Base-by-base conservation (phyloP, 2,888 invertebrate genomes). In the Clitarchus hookeri region DNA sequence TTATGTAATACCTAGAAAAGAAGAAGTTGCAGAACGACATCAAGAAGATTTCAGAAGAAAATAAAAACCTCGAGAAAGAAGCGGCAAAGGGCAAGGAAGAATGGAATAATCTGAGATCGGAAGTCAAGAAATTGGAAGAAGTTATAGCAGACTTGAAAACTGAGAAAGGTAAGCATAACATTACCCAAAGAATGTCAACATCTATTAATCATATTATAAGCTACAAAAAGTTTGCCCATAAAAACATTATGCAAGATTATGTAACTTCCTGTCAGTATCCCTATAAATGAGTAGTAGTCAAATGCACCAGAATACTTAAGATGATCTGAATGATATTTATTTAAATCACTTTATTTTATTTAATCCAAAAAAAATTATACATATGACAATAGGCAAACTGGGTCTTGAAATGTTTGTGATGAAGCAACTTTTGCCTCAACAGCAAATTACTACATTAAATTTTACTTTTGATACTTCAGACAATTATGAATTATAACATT, bases 11-110 rank as follows among this genome's bases (percentile, higher is more conserved):
- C 48, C 0, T 65, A 65, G 92, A 91, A 89, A 91, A 91, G 86
- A 93, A 93, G 84, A n/a, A 87, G 87, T 86, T 87, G 88, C 93
- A 94, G 90, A 94, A 93, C 90, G 92, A 92, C 88, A 91, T 86
- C 87, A 92, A 93, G 90, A 91, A 91, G 87, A 91, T 92, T 89
- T 93, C 90, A 89, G 92, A 92, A 85, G 92, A 93, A 89, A 91
- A 93, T 53, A 92, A 93, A 91, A 92, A 93, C 86, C 90, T 95
- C 44, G 94, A 94, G 89, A 94, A 94, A 87, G 95, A 95, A 88
- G 96, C 94, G 89, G 90, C 92, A 87, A 92, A 92, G 86, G 88
- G 92, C 78, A 91, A 91, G 25, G 91, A 92, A 19, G 92, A 93
- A 84, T 80, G 80, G n/a, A 23, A 16, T 65, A 65, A 65, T 23